Evolutionary conservation across 2,113 vertebrate species (phyloP).

Genomic region (Heterocephalus glaber): DNA sequence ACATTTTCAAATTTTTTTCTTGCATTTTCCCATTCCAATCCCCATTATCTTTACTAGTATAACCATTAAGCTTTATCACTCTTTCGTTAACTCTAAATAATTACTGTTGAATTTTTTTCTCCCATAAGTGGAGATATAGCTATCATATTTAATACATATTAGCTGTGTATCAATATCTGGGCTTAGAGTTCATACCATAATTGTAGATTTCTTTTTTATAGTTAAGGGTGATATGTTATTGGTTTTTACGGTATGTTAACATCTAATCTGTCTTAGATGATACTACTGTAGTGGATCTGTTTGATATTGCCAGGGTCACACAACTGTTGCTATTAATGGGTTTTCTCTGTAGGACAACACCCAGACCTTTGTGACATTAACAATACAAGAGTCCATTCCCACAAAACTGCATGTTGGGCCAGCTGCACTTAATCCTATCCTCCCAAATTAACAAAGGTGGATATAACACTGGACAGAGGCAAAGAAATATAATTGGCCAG

Average conservation of each 20-base stretch:
- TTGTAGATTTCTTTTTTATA: no score
- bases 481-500: neutral
- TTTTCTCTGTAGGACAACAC: no score
- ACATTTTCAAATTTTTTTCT: neutral
- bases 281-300: no score
- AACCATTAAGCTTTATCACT: neutral
- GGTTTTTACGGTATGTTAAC: no score
- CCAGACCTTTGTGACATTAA: no score
- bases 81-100: neutral
- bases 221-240: no score
- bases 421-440: neutral
- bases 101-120: neutral
- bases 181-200: neutral
- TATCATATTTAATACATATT: neutral
- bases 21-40: neutral
- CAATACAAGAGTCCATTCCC: neutral
- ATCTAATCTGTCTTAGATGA: no score
- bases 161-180: neutral
- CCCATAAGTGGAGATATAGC: neutral
- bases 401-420: neutral
- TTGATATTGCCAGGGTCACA: no score
- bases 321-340: no score
- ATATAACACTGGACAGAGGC: neutral
- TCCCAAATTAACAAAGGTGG: neutral
- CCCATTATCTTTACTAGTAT: neutral